Conservation (phyloP, 2,888 invertebrate genomes). For the Aleiodes alternator region DNA sequence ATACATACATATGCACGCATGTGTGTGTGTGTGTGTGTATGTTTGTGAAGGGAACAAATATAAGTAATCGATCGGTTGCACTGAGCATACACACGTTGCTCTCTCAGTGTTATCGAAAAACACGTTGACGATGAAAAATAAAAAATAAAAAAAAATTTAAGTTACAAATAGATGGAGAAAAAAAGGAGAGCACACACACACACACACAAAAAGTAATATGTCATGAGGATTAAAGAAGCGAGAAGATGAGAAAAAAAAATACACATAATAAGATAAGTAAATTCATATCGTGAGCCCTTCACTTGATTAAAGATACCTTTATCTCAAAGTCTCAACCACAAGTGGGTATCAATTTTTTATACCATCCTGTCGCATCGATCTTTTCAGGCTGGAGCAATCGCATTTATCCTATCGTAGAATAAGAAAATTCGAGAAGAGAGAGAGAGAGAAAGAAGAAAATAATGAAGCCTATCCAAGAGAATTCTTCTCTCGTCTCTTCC, state of each 20-base stretch:
- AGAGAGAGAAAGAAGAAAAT: not conserved
- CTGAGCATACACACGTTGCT: slow-evolving; percentile 24
- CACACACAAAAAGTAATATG: slow-evolving; percentile 34
- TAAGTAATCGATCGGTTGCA: slow-evolving; percentile 39
- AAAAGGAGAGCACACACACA: slow-evolving; percentile 45
- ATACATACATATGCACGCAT: not conserved
- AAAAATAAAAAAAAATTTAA: slow-evolving; percentile 13
- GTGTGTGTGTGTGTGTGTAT: no score
- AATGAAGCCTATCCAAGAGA: slow-evolving; percentile 44
- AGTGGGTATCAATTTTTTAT: slow-evolving; percentile 59
- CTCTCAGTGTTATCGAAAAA: slow-evolving; percentile 34
- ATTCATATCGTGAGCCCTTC: no score
- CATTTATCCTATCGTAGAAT: slow-evolving; percentile 44
- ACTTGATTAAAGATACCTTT: slow-evolving; percentile 43
- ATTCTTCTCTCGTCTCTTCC: slow-evolving; percentile 31
- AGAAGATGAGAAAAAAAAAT: not conserved
- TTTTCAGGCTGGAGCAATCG: slow-evolving; percentile 54
- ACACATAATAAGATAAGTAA: no score
- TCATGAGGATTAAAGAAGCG: slow-evolving; percentile 30
- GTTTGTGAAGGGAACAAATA: slow-evolving; percentile 40
- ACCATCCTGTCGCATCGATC: slow-evolving; percentile 62
- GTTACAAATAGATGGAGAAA: slow-evolving; percentile 18
- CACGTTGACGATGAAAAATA: not conserved
- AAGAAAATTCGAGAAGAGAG: not conserved
- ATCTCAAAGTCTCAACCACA: slow-evolving; percentile 51